Evolutionary conservation across 2,797 vertebrate genomes (phyloP), one percentile per base, ranked within the genome.

Genomic region (Sebastes goodei): DNA sequence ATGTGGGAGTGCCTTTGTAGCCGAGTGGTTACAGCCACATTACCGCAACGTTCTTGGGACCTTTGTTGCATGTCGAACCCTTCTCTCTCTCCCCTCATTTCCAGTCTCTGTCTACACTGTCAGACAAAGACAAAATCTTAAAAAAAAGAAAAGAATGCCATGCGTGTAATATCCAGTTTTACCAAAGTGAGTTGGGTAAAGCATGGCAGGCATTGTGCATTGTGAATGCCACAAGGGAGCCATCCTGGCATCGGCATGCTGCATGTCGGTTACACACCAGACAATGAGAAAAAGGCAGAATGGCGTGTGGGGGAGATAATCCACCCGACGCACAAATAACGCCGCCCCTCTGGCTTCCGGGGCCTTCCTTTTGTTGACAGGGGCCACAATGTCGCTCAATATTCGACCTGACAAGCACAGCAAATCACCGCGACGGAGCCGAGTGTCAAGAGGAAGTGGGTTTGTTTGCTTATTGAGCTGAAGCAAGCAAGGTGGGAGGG

Each of bases 321-420:
- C 90, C 85, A 30, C 81, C 83, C 78, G 21, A 30, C 74, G 71
- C 81, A 88, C 90, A 91, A 92, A 90, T 78, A 91, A 79, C 70
- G 56, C 71, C 67, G 14, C 83, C 89, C 76, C 84, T 82, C 67
- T 53, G 64, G 85, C 87, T 92, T 92, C 91, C 73, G 73, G 85
- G 88, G 84, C 74, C 86, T 89, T 87, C 82, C 86, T 91, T 93
- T 92, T 92, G 89, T 91, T 89, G 88, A 93, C 92, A 88, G 89
- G 85, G 87, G 82, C 86, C 84, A 88, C 90, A 74, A 68, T 91
- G 88, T 92, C 75, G 74, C 88, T 94, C 92, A 83, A 92, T 91
- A 94, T 91, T 88, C 90, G 84, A 94, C 90, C 92, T 81, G 94
- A 95, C 93, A 95, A 94, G 90, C 93, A 89, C 78, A 80, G 93